These are phyloP conservation scores for Ceratitis capitata DNA, from an alignment of 1,140 invertebrate species.

Conservation along the genomic window DNA sequence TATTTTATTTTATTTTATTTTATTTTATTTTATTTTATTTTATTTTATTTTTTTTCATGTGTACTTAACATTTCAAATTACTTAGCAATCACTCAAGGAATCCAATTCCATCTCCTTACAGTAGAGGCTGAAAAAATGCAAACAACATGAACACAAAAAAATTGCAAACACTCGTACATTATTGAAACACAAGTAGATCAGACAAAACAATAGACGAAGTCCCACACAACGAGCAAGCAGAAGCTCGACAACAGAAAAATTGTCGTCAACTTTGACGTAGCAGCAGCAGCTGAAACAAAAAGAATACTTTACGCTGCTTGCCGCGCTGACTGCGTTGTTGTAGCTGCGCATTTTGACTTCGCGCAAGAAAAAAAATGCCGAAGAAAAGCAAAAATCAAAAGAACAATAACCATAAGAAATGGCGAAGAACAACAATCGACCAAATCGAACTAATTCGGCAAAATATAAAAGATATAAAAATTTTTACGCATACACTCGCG, in stretches of 20 bases:
- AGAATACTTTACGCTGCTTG: neutral
- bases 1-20: no score
- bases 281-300: neutral
- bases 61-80: no score
- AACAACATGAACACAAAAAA: neutral
- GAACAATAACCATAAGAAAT: slow-evolving; percentile 23
- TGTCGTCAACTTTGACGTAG: slow-evolving; percentile 3
- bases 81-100: slow-evolving; percentile 20
- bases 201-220: slow-evolving; percentile 28
- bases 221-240: neutral
- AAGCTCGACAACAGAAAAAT: neutral
- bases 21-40: no score
- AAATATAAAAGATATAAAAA: neutral
- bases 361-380: neutral
- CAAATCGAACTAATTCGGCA: slow-evolving; percentile 4
- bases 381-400: neutral
- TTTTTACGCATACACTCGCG: neutral
- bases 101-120: neutral
- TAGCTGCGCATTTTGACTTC: neutral
- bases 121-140: neutral
- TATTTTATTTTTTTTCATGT: no score
- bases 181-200: slow-evolving; percentile 31
- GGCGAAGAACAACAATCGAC: slow-evolving; percentile 1
- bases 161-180: neutral
- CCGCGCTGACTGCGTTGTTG: neutral